phyloP scores from a whole-genome alignment of 1,140 invertebrate species.

The Rhyzopertha dominica region DNA sequence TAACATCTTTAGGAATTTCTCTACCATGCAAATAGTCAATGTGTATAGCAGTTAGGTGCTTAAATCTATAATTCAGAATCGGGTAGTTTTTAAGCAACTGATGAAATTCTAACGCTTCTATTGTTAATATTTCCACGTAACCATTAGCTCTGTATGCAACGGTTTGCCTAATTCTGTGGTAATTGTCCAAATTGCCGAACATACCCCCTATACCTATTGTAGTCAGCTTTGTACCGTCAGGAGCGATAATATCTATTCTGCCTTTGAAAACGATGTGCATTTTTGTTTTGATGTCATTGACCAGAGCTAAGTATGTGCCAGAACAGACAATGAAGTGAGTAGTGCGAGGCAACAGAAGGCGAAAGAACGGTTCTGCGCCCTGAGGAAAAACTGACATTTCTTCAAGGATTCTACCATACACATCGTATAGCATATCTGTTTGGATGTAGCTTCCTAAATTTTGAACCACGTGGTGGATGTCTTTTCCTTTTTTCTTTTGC shows the following conservation, averaged over 20 bases:
- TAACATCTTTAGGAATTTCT: too few species aligned
- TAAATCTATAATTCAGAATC: too few species aligned
- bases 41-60: too few species aligned
- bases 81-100: not conserved
- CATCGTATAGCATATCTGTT: slow-evolving; percentile 1
- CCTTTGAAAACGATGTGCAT: slow-evolving; percentile 4
- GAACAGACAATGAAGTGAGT: slow-evolving; percentile 2
- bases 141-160: slow-evolving; percentile 1
- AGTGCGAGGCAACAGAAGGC: not conserved
- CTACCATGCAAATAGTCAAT: too few species aligned
- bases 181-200: slow-evolving; percentile 11
- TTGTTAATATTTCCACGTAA: slow-evolving; percentile 9
- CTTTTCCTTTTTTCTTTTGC: too few species aligned
- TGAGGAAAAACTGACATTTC: slow-evolving; percentile 1
- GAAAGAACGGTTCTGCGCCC: not conserved
- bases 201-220: slow-evolving; percentile 2
- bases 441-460: not conserved
- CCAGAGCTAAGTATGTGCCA: slow-evolving; percentile 1
- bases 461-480: not conserved
- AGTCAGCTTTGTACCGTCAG: slow-evolving; percentile 1
- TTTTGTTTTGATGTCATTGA: slow-evolving; percentile 3
- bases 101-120: not conserved
- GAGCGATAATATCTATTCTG: not conserved
- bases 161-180: not conserved
- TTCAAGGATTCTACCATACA: slow-evolving; percentile 1